Percentiles rank a stretch among this genome's conserved stretches.
These are phyloP conservation scores for Yponomeuta plumbellus DNA, from an alignment of 2,888 invertebrate species.

Conservation along the genomic window DNA sequence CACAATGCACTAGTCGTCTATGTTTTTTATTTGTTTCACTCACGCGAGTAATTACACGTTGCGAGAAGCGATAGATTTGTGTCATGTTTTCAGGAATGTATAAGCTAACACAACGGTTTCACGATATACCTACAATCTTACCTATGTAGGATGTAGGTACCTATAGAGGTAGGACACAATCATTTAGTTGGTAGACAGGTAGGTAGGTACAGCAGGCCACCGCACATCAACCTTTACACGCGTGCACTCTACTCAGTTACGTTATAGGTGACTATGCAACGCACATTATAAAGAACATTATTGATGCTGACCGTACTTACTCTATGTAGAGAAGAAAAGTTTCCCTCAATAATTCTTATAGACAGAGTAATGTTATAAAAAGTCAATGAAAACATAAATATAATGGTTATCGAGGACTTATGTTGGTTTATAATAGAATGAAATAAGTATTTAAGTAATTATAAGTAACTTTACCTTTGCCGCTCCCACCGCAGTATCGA, in stretches of 20 bases:
- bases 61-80: neutral
- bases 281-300: no score
- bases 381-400: neutral
- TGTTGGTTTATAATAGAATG: neutral
- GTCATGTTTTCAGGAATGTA: neutral
- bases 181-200: no score
- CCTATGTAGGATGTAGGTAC: no score
- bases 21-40: neutral
- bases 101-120: neutral
- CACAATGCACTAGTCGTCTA: conserved; percentile 18
- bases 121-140: neutral
- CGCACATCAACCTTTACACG: no score
- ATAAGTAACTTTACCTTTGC: conserved; percentile 49
- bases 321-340: no score
- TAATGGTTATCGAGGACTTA: neutral
- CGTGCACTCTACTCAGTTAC: no score
- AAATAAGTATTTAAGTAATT: neutral
- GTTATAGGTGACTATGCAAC: no score
- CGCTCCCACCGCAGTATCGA: conserved; percentile 73
- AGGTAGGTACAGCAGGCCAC: no score
- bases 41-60: neutral
- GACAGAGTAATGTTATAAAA: neutral
- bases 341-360: neutral
- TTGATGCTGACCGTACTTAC: no score
- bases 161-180: no score